Conservation (phyloP, 2,888 invertebrate species). For the Ochropleura leucogaster region DNA sequence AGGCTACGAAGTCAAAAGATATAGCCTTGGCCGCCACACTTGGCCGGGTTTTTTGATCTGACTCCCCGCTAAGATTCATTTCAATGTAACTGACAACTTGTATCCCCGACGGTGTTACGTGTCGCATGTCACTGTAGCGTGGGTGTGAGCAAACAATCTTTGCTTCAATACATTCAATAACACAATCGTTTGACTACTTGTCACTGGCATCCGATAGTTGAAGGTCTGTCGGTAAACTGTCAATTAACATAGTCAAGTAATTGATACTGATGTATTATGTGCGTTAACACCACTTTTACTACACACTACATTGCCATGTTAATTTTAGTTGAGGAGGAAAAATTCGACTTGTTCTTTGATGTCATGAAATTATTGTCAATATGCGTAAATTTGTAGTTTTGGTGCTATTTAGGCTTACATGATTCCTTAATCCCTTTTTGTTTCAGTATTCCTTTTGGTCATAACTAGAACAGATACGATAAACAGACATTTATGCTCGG, state of each 20-base stretch:
- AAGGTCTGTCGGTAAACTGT: conserved; percentile 39
- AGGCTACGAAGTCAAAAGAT: too few relatives aligned
- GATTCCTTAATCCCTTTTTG: not conserved
- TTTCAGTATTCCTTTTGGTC: not conserved
- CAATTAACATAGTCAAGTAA: conserved; percentile 25
- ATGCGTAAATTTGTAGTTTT: not conserved
- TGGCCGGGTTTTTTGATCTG: not conserved
- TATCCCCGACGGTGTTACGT: conserved; percentile 12
- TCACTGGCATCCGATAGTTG: conserved; percentile 38
- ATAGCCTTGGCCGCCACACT: too few relatives aligned
- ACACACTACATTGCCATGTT: conserved; percentile 7
- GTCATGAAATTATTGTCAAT: not conserved
- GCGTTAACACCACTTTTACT: not conserved
- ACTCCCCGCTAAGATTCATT: not conserved
- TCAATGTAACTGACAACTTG: conserved; percentile 24
- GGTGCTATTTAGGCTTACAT: not conserved
- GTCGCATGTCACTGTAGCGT: conserved; percentile 22
- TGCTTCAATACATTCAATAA: conserved; percentile 30
- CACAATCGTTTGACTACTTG: conserved; percentile 28
- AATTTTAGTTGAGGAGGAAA: not conserved
- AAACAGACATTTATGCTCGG: not conserved
- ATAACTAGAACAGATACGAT: not conserved
- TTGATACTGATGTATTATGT: conserved; percentile 26
- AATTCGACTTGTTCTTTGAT: not conserved
- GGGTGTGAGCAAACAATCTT: conserved; percentile 33